Evolutionary conservation across 1,140 invertebrate genomes (phyloP).

Genomic region (Pachyrhynchus sulphureomaculatus): DNA sequence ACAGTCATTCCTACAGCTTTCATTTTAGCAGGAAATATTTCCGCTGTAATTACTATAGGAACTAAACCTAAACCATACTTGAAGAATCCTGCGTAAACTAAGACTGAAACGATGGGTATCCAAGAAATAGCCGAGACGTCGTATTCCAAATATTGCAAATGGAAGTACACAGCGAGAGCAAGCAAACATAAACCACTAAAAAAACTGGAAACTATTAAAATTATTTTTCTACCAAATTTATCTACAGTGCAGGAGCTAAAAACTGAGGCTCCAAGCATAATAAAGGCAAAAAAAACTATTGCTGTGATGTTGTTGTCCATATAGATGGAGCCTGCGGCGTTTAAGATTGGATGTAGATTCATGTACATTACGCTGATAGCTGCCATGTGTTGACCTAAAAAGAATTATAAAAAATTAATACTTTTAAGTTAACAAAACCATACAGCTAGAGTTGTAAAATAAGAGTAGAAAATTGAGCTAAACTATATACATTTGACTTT

Average conservation of each 20-base stretch:
- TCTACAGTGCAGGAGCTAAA: constrained; percentile 39
- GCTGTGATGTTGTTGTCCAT: constrained; percentile 32
- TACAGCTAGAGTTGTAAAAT: too few relatives aligned
- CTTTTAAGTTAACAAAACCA: background rate
- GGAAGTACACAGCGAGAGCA: constrained; percentile 42
- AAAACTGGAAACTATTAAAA: constrained; percentile 37
- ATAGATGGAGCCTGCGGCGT: constrained; percentile 35
- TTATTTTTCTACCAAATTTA: constrained; percentile 40
- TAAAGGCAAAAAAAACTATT: constrained; percentile 43
- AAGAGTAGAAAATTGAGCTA: too few relatives aligned
- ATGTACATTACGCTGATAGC: constrained; percentile 49
- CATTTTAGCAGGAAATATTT: constrained; percentile 59
- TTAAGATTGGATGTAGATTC: constrained; percentile 40
- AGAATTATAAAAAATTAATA: constrained; percentile 3
- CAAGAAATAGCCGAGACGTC: constrained; percentile 31
- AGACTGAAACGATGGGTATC: constrained; percentile 38
- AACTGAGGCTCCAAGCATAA: constrained; percentile 38
- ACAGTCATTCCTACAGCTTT: constrained; percentile 53
- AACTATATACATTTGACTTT: too few relatives aligned
- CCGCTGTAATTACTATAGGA: constrained; percentile 69
- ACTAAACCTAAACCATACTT: constrained; percentile 54
- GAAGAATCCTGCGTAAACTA: constrained; percentile 39
- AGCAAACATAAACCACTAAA: constrained; percentile 36
- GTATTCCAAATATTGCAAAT: constrained; percentile 30
- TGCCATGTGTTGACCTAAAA: constrained; percentile 54